phyloP scores from a whole-genome alignment of 35 echinoderm and acorn worm genomes.

The Ophiothrix spiculata region DNA sequence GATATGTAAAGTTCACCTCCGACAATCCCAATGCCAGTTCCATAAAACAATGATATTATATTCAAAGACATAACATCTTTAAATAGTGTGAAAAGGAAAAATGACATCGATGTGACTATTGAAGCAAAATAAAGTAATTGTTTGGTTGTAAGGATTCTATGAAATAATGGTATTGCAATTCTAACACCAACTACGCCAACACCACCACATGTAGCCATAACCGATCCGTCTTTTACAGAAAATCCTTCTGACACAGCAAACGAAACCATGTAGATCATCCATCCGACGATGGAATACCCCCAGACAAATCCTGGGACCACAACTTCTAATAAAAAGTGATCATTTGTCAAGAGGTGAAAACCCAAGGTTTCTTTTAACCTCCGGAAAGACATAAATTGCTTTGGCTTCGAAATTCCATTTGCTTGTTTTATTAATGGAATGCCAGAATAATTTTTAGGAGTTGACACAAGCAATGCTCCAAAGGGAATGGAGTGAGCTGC shows the following conservation, averaged over 20 bases:
- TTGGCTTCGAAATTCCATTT: too few relatives aligned
- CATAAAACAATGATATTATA: not conserved
- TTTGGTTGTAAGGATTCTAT: not conserved
- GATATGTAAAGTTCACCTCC: not conserved
- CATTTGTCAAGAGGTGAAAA: not conserved
- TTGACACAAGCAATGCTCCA: not conserved
- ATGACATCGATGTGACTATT: not conserved
- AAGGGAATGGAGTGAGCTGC: not conserved
- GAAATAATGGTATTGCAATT: not conserved
- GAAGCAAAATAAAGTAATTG: not conserved
- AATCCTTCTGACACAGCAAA: not conserved
- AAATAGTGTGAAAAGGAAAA: not conserved
- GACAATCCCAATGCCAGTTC: not conserved
- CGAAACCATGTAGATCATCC: not conserved
- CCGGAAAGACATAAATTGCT: too few relatives aligned
- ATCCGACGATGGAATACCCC: not conserved
- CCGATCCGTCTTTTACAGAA: not conserved
- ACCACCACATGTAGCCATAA: not conserved
- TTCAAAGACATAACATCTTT: not conserved
- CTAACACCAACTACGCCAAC: not conserved
- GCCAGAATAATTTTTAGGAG: too few relatives aligned
- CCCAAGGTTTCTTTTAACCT: not conserved
- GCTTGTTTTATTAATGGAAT: too few relatives aligned
- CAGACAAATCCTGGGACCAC: not conserved
- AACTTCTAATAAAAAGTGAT: not conserved